These are phyloP conservation scores for Drosophila lacicola DNA, from an alignment of 2,888 invertebrate genomes.

Conservation along the genomic window DNA sequence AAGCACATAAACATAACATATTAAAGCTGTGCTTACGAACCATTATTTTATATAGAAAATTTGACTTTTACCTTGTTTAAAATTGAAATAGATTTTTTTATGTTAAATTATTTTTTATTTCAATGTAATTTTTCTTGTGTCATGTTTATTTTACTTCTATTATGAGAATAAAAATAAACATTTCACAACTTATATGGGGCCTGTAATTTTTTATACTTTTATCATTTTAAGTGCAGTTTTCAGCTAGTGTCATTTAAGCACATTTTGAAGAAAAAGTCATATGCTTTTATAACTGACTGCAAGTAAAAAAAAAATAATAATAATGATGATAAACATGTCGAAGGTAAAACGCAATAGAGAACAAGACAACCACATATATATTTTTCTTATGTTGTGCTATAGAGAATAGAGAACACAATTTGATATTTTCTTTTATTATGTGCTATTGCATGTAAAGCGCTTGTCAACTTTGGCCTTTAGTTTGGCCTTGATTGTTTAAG, in stretches of 20 bases:
- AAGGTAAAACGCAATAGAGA: constrained; percentile 6
- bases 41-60: too few species aligned
- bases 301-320: neutral
- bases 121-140: too few species aligned
- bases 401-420: too few species aligned
- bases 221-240: neutral
- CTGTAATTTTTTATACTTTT: neutral
- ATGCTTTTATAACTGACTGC: neutral
- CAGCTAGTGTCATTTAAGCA: neutral
- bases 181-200: too few species aligned
- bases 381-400: neutral
- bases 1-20: too few species aligned
- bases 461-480: constrained; percentile 34
- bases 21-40: too few species aligned
- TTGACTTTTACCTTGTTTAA: too few species aligned
- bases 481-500: constrained; percentile 32
- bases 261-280: neutral
- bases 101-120: too few species aligned
- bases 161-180: too few species aligned
- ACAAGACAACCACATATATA: constrained; percentile 7
- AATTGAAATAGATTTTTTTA: too few species aligned
- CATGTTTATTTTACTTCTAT: too few species aligned
- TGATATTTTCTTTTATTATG: neutral
- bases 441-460: constrained; percentile 3
- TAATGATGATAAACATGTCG: constrained; percentile 13